Conservation (phyloP, 2,113 vertebrate genomes). For the Sander vitreus region DNA sequence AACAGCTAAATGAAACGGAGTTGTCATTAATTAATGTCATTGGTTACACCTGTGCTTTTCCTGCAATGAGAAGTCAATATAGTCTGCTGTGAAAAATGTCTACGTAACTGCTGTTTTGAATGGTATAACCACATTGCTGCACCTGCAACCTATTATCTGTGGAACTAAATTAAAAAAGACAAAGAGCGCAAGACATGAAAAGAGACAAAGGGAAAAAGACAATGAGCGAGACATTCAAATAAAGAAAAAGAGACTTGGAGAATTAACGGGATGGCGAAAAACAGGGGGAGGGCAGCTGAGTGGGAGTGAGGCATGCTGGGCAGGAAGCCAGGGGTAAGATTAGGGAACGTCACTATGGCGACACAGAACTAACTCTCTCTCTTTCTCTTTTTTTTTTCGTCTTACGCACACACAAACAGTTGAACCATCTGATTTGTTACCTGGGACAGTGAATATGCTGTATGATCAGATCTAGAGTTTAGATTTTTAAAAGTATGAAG, state of each 20-base stretch:
- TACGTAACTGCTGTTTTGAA: neutral
- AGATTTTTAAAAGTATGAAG: neutral
- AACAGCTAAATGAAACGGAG: neutral
- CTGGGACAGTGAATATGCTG: conserved; percentile 21
- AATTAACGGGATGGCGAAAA: conserved; percentile 48
- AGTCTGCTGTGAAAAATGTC: neutral
- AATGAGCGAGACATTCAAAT: conserved; percentile 10
- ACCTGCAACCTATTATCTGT: neutral
- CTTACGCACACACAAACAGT: conserved; percentile 14
- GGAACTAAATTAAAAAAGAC: neutral
- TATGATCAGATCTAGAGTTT: conserved; percentile 4
- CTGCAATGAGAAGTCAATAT: neutral
- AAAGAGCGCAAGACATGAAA: neutral
- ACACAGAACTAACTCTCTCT: conserved; percentile 62
- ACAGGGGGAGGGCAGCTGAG: conserved; percentile 65
- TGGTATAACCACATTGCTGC: neutral
- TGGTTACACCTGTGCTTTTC: neutral
- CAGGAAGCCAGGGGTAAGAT: conserved; percentile 78
- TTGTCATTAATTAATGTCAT: neutral
- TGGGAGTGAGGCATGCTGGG: conserved; percentile 79
- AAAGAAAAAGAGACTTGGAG: conserved; percentile 20
- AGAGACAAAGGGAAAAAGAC: conserved; percentile 3
- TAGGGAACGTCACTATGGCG: conserved; percentile 79
- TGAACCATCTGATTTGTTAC: conserved; percentile 35
- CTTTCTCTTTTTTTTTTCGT: neutral